Evolutionary conservation across 2,797 vertebrate genomes (phyloP).

Genomic region (Hemibagrus guttatus): DNA sequence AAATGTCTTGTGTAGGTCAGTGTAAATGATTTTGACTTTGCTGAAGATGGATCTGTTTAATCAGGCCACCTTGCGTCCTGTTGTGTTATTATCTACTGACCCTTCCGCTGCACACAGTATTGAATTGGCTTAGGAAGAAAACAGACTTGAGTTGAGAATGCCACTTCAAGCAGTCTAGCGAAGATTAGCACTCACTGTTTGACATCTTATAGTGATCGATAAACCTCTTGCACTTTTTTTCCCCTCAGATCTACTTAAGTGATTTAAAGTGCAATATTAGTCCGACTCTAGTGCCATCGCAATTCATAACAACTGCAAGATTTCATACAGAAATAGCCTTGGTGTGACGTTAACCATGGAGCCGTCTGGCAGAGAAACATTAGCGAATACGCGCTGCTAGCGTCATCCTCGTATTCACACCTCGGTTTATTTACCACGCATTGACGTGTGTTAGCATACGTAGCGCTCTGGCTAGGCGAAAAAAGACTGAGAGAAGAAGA

Average conservation of each 20-base stretch:
- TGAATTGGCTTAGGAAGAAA: neutral
- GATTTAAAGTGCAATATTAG: neutral
- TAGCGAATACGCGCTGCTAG: conserved; percentile 43
- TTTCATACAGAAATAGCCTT: neutral
- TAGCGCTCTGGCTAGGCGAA: conserved; percentile 57
- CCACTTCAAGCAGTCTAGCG: neutral
- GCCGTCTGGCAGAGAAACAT: neutral
- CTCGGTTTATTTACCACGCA: conserved; percentile 66
- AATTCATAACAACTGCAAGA: neutral
- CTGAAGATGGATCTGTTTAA: neutral
- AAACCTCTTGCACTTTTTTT: conserved; percentile 18
- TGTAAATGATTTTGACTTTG: neutral
- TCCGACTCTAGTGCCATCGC: neutral
- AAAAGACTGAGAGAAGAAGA: conserved; percentile 13
- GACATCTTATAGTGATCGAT: neutral
- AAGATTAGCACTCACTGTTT: neutral
- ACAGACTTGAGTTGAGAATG: neutral
- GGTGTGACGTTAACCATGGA: neutral
- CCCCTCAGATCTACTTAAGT: neutral
- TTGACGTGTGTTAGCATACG: conserved; percentile 74
- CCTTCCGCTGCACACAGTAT: neutral
- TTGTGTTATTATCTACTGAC: neutral
- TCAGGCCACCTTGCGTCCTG: too few relatives aligned
- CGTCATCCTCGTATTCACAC: conserved; percentile 60
- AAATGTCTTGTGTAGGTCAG: neutral